A percentile compares a stretch with the other conserved stretches of the same genome.
Evolutionary conservation across 2,797 vertebrate species (phyloP).

Genomic region (Semotilus atromaculatus): DNA sequence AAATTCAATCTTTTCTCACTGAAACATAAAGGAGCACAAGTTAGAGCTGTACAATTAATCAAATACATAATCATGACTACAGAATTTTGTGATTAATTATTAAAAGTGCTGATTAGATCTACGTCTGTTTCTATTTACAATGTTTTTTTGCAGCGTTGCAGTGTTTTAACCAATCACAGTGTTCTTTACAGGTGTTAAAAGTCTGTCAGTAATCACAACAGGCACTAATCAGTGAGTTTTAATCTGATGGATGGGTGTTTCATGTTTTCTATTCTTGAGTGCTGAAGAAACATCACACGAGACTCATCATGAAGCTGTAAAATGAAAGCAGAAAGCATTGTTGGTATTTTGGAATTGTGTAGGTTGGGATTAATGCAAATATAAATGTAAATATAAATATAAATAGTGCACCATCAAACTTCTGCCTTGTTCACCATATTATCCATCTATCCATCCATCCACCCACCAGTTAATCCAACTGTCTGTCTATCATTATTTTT

Average conservation of each 20-base stretch:
- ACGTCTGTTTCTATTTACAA: neutral
- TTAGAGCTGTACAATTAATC: neutral
- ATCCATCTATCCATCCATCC: too few relatives aligned
- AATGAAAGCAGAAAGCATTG: neutral
- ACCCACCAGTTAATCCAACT: too few relatives aligned
- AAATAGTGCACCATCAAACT: neutral
- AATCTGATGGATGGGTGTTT: neutral
- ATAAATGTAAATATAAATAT: neutral
- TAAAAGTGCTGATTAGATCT: slow-evolving; percentile 10
- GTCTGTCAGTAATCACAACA: neutral
- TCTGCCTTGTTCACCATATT: neutral
- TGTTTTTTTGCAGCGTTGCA: neutral
- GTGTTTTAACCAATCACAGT: slow-evolving; percentile 3
- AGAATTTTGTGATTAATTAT: slow-evolving; percentile 17
- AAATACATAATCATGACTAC: neutral
- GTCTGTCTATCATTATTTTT: too few relatives aligned
- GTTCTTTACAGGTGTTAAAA: neutral
- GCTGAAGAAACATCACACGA: neutral
- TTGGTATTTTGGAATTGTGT: neutral
- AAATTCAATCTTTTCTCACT: neutral
- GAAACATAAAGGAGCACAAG: neutral
- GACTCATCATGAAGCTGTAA: neutral
- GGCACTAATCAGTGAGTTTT: neutral
- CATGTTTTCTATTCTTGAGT: neutral
- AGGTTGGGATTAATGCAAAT: neutral